Conservation (phyloP, 2,113 vertebrate species). For the Zeus faber region DNA sequence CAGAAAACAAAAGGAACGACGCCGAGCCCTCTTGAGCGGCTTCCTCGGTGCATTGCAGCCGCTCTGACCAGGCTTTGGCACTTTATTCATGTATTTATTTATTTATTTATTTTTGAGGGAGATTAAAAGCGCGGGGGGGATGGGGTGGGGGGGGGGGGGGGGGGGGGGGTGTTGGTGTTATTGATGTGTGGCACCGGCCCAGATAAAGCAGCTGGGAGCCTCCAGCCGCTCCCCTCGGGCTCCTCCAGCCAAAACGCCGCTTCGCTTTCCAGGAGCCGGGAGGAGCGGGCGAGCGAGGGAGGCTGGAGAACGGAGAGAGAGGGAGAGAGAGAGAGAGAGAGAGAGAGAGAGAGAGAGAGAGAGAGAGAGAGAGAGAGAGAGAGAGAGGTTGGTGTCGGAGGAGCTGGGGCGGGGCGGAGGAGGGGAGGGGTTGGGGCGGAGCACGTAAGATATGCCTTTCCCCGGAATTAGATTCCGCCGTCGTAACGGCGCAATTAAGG, state of each 20-base stretch:
- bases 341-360: conserved; percentile 24
- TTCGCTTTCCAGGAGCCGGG: conserved; percentile 65
- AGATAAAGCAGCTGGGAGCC: conserved; percentile 73
- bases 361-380: conserved; percentile 39
- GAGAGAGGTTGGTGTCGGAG: conserved; percentile 12
- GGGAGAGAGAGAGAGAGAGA: conserved; percentile 11
- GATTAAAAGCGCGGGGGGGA: background rate
- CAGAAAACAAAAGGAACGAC: too few species aligned
- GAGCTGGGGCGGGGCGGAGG: too few species aligned
- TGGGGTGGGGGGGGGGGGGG: conserved; percentile 1
- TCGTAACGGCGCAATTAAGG: conserved; percentile 66
- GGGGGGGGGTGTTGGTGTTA: conserved; percentile 56
- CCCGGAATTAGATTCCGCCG: conserved; percentile 69
- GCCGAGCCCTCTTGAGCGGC: too few species aligned
- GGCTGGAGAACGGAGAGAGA: conserved; percentile 33
- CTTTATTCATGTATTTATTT: too few species aligned
- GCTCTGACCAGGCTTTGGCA: too few species aligned
- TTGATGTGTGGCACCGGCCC: conserved; percentile 71
- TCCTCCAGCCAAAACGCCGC: conserved; percentile 67
- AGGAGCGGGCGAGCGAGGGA: conserved; percentile 4
- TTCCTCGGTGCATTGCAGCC: too few species aligned
- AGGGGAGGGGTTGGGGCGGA: conserved; percentile 15
- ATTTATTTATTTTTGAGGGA: too few species aligned
- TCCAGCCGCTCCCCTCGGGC: conserved; percentile 70
- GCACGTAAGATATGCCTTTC: conserved; percentile 57